Evolutionary conservation across 2,888 invertebrate genomes (phyloP), one percentile per base, ranked within the genome.

Genomic region (Schizaphis graminum): DNA sequence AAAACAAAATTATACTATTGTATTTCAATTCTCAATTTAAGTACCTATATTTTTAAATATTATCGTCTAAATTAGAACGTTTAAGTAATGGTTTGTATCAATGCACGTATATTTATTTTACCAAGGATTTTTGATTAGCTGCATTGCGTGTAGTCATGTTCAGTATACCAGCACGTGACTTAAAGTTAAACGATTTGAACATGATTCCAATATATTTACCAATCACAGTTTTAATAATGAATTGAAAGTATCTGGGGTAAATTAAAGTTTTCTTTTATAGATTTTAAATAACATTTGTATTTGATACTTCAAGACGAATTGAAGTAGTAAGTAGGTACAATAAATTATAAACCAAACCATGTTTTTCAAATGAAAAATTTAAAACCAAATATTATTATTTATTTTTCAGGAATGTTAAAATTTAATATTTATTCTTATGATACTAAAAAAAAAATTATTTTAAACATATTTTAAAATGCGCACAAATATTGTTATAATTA

Each of bases 61-160:
- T 24, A 41, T 35, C 35, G 8, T 77, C 21, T 35, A 35, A 77
- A 77, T 77, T 35, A 77, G 21, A 77, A 77, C 21, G 21, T 90
- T 49, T 47, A 77, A 35, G 2, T 21, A 35, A 77, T 49, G 61
- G 49, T 67, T 49, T 49, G n/a, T 28, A n/a, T 24, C 67, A 35
- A 90, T 47, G 1, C 11, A 47, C 47, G 49, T n/a, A 91, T 84
- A 26, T 77, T 1, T 47, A 53, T 53, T 85, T 44, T 85, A 91
- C 16, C 44, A 56, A 85, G 85, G 56, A 53, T 91, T 85, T 53
- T 91, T 85, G 91, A 91, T 91, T 91, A 91, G 44, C 85, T 44
- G 47, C 91, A 91, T 86, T 44, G 57, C 85, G 86, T 41, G 91
- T 84, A 53, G 35, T 91, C 28, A 84, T 91, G 91, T 53, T 49